Evolutionary conservation across 2,888 invertebrate species (phyloP), one percentile per base, ranked within the genome.

Genomic region (Eudemis profundana): DNA sequence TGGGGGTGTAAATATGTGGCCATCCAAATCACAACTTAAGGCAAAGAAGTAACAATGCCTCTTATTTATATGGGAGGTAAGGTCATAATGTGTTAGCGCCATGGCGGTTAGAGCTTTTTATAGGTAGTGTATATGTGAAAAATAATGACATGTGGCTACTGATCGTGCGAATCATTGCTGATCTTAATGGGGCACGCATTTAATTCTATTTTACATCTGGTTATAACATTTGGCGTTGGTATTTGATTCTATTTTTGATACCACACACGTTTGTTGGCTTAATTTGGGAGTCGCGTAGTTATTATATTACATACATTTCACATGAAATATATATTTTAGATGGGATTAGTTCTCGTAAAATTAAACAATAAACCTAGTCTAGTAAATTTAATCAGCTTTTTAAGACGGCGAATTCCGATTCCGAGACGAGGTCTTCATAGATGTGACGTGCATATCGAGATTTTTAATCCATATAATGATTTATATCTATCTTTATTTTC

Each of bases 111-210:
- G 27, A 29, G 19, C 17, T 12, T 2, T 29, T 56, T 56, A n/a
- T n/a, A n/a, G 5, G 42, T 10, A 33, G 46, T 59, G 21, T 14
- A 4, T 5, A n/a, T n/a, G 19, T 21, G 10, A 12, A 12, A 15
- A 47, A 59, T 44, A 65, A 65, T 60, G 65, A 40, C 65, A 65
- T 65, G 59, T 60, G 65, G 65, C 65, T 53, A 44, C 64, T 46
- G 65, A 60, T 60, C 60, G 65, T 40, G 56, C 40, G 59, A 57
- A 63, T 65, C 59, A 60, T 53, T 59, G 38, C 29, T 60, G 46
- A 63, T 60, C 46, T 60, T 46, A 38, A 47, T 46, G 57, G 64
- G 50, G 44, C 15, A n/a, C 42, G 46, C 17, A 49, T 65, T 53
- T 53, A 50, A 60, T 60, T 15, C 40, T 38, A 59, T 38, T 60